Conservation (phyloP, 2,888 invertebrate species). For the Imbricaverruca yamaguchii region DNA sequence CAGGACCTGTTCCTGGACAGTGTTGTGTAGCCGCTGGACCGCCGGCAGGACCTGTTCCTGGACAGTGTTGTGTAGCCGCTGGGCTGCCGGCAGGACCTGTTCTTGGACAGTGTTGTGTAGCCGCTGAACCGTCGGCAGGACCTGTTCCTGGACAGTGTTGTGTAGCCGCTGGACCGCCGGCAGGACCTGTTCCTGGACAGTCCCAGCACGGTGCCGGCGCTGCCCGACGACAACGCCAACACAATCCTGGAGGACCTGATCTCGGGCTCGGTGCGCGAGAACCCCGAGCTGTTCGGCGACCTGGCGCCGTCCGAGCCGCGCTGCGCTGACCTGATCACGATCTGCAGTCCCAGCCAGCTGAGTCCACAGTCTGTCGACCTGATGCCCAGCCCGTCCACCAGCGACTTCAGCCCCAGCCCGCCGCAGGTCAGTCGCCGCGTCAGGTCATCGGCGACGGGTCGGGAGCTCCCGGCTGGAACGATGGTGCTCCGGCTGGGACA, state of each 20-base stretch:
- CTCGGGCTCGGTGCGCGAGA: constrained; percentile 9
- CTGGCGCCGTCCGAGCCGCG: background rate
- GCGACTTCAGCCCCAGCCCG: background rate
- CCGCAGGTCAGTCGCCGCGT: background rate
- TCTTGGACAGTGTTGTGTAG: too few species aligned
- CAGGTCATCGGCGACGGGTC: too few species aligned
- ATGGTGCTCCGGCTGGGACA: too few species aligned
- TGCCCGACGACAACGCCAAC: background rate
- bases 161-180: too few species aligned
- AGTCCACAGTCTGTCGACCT: background rate
- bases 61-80: too few species aligned
- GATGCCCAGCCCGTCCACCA: background rate
- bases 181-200: constrained; percentile 12
- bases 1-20: too few species aligned
- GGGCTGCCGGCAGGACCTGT: too few species aligned
- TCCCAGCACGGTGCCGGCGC: background rate
- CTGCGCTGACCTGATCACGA: background rate
- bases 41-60: too few species aligned
- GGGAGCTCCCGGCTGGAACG: too few species aligned
- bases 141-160: background rate
- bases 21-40: too few species aligned
- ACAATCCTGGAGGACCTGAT: constrained; percentile 7
- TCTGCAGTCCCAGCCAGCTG: background rate
- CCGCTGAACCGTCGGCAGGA: too few species aligned
- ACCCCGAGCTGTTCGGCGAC: background rate